Conservation (phyloP, 1,140 invertebrate genomes). For the Orius insidiosus region DNA sequence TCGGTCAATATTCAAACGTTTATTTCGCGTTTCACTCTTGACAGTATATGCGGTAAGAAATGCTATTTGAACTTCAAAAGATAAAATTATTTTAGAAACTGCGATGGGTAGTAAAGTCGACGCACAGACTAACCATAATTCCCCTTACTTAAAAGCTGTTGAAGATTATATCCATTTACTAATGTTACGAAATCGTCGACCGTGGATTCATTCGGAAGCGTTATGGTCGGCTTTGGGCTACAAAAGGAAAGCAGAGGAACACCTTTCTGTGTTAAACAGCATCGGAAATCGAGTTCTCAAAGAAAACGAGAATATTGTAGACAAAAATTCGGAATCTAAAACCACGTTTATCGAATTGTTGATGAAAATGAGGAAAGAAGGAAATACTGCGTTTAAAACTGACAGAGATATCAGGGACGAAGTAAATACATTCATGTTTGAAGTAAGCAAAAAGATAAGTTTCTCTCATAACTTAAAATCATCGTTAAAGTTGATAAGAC, state of each 20-base stretch:
- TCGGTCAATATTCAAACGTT: slow-evolving; percentile 40
- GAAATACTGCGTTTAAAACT: slow-evolving; percentile 27
- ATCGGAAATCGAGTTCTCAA: no score
- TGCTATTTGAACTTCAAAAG: background rate
- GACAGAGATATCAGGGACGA: slow-evolving; percentile 37
- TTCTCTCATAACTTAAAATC: no score
- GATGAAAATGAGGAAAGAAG: slow-evolving; percentile 21
- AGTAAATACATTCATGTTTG: slow-evolving; percentile 42
- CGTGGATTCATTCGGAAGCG: no score
- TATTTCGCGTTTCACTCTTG: slow-evolving; percentile 47
- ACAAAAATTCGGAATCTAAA: slow-evolving; percentile 18
- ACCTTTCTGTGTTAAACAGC: background rate
- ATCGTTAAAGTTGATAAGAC: no score
- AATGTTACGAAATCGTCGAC: no score
- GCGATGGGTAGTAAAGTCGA: slow-evolving; percentile 18
- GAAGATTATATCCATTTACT: slow-evolving; percentile 11
- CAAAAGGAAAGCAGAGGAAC: background rate
- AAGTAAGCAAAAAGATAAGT: slow-evolving; percentile 28
- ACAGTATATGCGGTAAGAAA: slow-evolving; percentile 50
- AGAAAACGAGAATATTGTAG: background rate
- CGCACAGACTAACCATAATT: slow-evolving; percentile 5
- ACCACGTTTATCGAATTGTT: slow-evolving; percentile 44
- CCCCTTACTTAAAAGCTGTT: slow-evolving; percentile 16
- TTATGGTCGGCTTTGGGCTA: background rate
- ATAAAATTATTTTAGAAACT: slow-evolving; percentile 16